Base-by-base conservation (phyloP, 2,797 vertebrate species). In the Molossus molossus region DNA sequence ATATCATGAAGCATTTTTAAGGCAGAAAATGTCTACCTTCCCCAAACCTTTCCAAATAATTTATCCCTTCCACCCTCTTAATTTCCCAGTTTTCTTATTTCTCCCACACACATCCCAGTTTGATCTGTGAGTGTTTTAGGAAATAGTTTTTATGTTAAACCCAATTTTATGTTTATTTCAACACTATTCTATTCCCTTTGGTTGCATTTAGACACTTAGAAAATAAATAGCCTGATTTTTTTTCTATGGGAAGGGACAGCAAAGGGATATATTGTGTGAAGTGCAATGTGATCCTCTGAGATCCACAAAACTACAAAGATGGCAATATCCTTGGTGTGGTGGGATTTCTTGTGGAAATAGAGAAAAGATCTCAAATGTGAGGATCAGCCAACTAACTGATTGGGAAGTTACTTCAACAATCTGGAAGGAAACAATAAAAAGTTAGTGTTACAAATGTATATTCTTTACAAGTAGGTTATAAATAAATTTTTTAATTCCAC, bases 341-440 rank as follows among this genome's bases (percentile, higher is more conserved):
- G 91, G 50, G 40, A 48, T 87, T 93, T 75, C 70, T 50, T 75
- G n/a, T 80, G 64, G 53, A 93, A 96, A 88, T 4, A 67, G 37
- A 91, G 33, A 83, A 13, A 67, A 67, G 23, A 80, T 12, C 14
- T 23, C 21, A 57, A 48, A 82, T 18, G 15, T 29, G 6, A 82
- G 29, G 10, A 20, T 5, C 3, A 86, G 40, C 3, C 85, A 40
- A 21, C 21, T 85, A 40, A 25, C 3, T 62, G 58, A 57, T 79
- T 62, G 13, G 6, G 23, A 65, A 91, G 15, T 83, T 60, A 77
- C 29, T 27, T 86, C 15, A 90, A 23, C 65, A 80, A 81, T 57
- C 20, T 86, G 20, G 29, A 60, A 65, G 48, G 60, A 73, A 91
- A 17, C 2, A 64, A 69, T 87, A 11, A 87, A 73, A 20, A 62